These are phyloP conservation scores for Poeciliopsis turrubarensis DNA, from an alignment of 2,113 vertebrate genomes.

Conservation along the genomic window DNA sequence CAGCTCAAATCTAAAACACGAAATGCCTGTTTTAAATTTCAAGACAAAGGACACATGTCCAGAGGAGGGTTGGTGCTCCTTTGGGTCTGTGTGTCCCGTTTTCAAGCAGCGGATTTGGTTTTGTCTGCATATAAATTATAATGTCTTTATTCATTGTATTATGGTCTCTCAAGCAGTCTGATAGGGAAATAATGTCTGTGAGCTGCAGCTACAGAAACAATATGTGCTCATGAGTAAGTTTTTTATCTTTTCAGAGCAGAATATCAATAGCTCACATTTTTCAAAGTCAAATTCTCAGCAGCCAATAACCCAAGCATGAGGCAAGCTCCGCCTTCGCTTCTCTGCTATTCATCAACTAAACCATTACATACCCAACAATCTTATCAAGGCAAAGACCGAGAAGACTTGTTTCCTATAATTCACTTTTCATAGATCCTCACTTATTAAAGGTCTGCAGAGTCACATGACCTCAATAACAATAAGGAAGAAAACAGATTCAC, in stretches of 20 bases:
- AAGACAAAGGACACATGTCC: background rate
- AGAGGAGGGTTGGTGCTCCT: background rate
- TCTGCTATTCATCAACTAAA: background rate
- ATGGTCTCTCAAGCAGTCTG: background rate
- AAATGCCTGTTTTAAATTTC: background rate
- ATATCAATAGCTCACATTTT: background rate
- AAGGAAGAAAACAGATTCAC: too few species aligned
- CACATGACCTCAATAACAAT: too few species aligned
- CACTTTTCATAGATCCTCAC: too few species aligned
- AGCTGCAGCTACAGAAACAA: background rate
- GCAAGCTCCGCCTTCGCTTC: background rate
- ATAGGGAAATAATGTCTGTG: background rate
- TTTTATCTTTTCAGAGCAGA: background rate
- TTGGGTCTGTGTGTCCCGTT: background rate
- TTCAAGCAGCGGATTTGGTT: background rate
- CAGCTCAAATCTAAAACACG: background rate
- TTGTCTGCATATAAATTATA: background rate
- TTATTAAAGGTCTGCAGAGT: too few species aligned
- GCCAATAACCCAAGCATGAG: background rate
- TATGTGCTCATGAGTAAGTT: background rate
- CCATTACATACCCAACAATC: background rate
- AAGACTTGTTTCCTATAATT: background rate
- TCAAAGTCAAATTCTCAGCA: background rate
- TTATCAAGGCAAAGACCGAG: background rate
- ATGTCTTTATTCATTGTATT: background rate